Percentiles rank a stretch among this genome's conserved stretches.
Evolutionary conservation across 2,888 invertebrate species (phyloP).

Genomic region (Drosophila anceps): DNA sequence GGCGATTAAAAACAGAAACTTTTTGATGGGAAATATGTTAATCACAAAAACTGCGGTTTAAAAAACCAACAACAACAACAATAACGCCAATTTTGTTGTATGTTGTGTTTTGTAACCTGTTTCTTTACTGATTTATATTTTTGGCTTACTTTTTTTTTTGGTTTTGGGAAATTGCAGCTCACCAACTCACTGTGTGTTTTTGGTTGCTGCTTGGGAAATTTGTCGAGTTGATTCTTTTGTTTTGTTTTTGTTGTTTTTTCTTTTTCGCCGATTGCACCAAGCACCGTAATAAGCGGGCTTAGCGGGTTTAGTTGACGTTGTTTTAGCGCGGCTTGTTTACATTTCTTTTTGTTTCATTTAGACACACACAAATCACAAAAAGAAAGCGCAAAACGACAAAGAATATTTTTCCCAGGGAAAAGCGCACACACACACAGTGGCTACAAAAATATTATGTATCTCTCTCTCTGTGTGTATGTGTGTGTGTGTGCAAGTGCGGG

Average conservation of each 20-base stretch:
- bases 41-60: slow-evolving; percentile 69
- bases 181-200: slow-evolving; percentile 20
- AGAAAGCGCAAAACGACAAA: slow-evolving; percentile 71
- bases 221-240: slow-evolving; percentile 44
- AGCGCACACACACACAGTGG: slow-evolving; percentile 42
- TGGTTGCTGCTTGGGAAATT: slow-evolving; percentile 53
- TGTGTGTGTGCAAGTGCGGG: slow-evolving; percentile 37
- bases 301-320: slow-evolving; percentile 17
- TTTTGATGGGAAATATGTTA: slow-evolving; percentile 81
- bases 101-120: slow-evolving; percentile 65
- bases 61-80: slow-evolving; percentile 11
- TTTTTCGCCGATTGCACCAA: slow-evolving; percentile 38
- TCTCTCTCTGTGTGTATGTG: neutral
- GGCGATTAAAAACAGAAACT: slow-evolving; percentile 62
- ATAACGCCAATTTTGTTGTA: slow-evolving; percentile 37
- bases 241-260: slow-evolving; percentile 35
- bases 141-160: slow-evolving; percentile 74
- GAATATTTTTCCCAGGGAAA: slow-evolving; percentile 78
- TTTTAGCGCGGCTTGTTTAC: slow-evolving; percentile 53
- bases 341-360: slow-evolving; percentile 32
- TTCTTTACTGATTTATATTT: slow-evolving; percentile 77
- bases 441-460: slow-evolving; percentile 46
- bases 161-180: slow-evolving; percentile 55
- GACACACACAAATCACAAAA: slow-evolving; percentile 68
- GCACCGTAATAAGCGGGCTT: slow-evolving; percentile 30